These are phyloP conservation scores for Atopsyche davidsoni DNA, from an alignment of 1,140 invertebrate genomes.

Conservation along the genomic window DNA sequence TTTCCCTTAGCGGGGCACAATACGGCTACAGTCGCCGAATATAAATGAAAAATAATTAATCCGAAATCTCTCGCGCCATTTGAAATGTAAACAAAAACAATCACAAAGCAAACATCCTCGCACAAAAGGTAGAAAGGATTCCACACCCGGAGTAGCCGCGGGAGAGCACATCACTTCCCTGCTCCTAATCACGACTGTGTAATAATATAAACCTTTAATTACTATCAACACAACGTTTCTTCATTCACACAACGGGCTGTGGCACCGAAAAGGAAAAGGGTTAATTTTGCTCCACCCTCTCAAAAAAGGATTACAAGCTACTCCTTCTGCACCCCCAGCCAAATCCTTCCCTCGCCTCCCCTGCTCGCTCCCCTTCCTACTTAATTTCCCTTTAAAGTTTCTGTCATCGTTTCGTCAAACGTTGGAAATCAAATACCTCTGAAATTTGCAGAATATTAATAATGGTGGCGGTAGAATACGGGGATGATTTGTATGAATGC, in stretches of 20 bases:
- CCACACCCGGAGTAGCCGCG: slow-evolving; percentile 14
- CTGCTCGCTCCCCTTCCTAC: slow-evolving; percentile 11
- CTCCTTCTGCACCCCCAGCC: slow-evolving; percentile 11
- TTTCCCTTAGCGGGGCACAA: slow-evolving; percentile 10
- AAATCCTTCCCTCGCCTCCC: slow-evolving; percentile 45
- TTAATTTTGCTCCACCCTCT: slow-evolving; percentile 28
- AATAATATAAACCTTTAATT: slow-evolving; percentile 48
- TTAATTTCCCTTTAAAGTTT: slow-evolving; percentile 17
- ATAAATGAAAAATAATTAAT: slow-evolving; percentile 30
- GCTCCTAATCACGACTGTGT: slow-evolving; percentile 29
- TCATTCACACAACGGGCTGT: slow-evolving; percentile 33
- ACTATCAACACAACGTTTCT: slow-evolving; percentile 51
- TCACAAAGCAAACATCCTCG: slow-evolving; percentile 29
- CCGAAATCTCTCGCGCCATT: slow-evolving; percentile 28
- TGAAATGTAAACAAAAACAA: slow-evolving; percentile 31
- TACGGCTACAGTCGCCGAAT: slow-evolving; percentile 7
- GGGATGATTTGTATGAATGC: too few species aligned
- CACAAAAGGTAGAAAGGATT: slow-evolving; percentile 25
- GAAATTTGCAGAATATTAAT: slow-evolving; percentile 17
- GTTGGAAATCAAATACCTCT: slow-evolving; percentile 29
- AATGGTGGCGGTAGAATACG: neutral
- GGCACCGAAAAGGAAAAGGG: slow-evolving; percentile 39
- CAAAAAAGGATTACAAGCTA: slow-evolving; percentile 31
- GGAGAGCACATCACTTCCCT: slow-evolving; percentile 28
- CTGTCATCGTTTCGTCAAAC: slow-evolving; percentile 31